These are phyloP conservation scores for Zaprionus gabonicus DNA, from an alignment of 1,140 invertebrate species.

Conservation along the genomic window DNA sequence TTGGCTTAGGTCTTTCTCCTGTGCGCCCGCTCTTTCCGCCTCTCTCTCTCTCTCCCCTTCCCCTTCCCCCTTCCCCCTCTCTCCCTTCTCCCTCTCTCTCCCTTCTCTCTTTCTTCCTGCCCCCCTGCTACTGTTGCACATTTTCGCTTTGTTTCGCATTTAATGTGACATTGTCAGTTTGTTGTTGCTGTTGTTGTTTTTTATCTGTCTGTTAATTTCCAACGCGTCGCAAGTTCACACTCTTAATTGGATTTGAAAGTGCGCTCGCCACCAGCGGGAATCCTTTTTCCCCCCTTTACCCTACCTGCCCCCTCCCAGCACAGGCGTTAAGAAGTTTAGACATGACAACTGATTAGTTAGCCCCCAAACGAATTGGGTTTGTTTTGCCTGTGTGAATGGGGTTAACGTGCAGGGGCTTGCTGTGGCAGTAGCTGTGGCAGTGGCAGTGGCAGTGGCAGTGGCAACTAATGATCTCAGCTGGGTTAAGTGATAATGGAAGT, in stretches of 20 bases:
- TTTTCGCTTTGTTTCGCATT: conserved; percentile 69
- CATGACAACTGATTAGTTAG: conserved; percentile 73
- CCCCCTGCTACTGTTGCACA: conserved; percentile 71
- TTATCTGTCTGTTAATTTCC: conserved; percentile 76
- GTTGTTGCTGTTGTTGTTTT: conserved; percentile 41
- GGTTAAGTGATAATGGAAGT: conserved; percentile 55
- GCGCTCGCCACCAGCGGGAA: conserved; percentile 38
- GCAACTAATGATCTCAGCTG: conserved; percentile 49
- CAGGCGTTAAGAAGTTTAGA: conserved; percentile 38
- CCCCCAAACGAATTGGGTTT: conserved; percentile 43
- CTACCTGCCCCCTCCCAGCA: conserved; percentile 1
- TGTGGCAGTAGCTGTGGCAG: conserved; percentile 12
- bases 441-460: not conserved
- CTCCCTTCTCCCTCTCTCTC: conserved; percentile 6
- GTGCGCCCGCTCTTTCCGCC: not conserved
- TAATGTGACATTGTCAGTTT: conserved; percentile 78
- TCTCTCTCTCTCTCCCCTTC: conserved; percentile 14
- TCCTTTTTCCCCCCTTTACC: conserved; percentile 5
- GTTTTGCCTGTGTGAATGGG: conserved; percentile 58
- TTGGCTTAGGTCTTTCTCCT: conserved; percentile 41
- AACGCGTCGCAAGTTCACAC: conserved; percentile 73
- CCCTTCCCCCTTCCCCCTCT: not conserved
- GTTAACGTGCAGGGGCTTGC: conserved; percentile 39
- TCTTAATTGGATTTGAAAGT: conserved; percentile 82
- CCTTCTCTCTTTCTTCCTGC: not conserved